A percentile compares a stretch with the other conserved stretches of the same genome.
These are phyloP conservation scores for Antheraea pernyi DNA, from an alignment of 1,140 invertebrate genomes.

Conservation along the genomic window DNA sequence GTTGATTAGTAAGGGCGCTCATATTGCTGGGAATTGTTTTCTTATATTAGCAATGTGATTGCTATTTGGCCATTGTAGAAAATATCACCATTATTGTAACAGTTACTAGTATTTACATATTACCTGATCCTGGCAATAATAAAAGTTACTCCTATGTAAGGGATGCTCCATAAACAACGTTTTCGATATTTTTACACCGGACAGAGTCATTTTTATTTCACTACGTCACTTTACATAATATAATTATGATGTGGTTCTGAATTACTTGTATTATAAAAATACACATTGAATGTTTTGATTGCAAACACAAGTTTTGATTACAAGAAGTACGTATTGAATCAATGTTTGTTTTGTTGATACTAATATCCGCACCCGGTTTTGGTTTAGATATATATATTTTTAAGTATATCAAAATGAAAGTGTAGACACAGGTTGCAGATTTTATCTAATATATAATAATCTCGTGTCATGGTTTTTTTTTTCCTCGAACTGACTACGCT, in stretches of 20 bases:
- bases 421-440: no score
- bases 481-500: no score
- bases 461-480: no score
- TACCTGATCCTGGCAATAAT: conserved; percentile 22
- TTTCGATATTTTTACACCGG: conserved; percentile 37
- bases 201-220: conserved; percentile 16
- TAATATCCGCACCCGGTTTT: neutral
- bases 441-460: no score
- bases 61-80: no score
- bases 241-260: neutral
- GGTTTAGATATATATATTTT: no score
- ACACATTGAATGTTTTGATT: neutral
- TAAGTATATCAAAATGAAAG: no score
- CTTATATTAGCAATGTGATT: no score
- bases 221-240: neutral
- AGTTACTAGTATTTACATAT: neutral
- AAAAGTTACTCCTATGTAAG: conserved; percentile 28
- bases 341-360: neutral
- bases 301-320: neutral
- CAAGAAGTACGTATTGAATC: neutral
- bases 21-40: no score
- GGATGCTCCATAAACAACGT: conserved; percentile 47
- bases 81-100: no score
- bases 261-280: neutral
- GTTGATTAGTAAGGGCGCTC: no score